Evolutionary conservation across 2,113 vertebrate genomes (phyloP), one percentile per base, ranked within the genome.

Genomic region (Sander vitreus): DNA sequence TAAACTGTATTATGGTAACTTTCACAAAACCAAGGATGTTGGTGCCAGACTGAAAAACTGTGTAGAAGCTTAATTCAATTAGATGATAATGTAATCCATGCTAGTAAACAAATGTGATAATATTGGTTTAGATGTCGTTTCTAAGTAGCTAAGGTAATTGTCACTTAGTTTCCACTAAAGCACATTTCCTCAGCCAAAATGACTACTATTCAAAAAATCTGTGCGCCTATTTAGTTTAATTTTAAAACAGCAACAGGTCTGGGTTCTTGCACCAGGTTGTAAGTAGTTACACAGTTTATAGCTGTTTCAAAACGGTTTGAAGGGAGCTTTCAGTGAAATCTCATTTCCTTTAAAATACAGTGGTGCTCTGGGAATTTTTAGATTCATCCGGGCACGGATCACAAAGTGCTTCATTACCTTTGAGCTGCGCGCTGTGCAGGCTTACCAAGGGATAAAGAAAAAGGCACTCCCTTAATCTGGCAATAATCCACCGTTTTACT

Each of bases 381-480:
- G 89, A 90, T 89, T 85, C 76, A 89, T 91, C 88, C 85, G 53
- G 89, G 85, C 83, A 72, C 64, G 78, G 93, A 93, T 94, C 93
- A 93, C 87, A 86, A 90, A 92, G 93, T 81, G 90, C 89, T 91
- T 93, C 93, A 92, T 94, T 94, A 94, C 92, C 92, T 94, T 84
- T 93, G 93, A 93, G 91, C 93, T 88, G 80, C 83, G 84, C 85
- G 91, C 89, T 85, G 92, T 77, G 92, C 90, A 87, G 89, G 92
- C 88, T 94, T 95, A 93, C 81, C 79, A 84, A 57, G 85, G 93
- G 93, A 95, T 94, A 90, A 94, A 94, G 91, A 91, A 89, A 94
- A 94, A 94, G 94, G 93, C 92, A 92, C 90, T 92, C 91, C 90
- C 94, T 91, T 95, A 93, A 96, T 95, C 95, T 95, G 92, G 90